phyloP scores from a whole-genome alignment of 1,140 invertebrate genomes.

The Himalopsyche phryganea region DNA sequence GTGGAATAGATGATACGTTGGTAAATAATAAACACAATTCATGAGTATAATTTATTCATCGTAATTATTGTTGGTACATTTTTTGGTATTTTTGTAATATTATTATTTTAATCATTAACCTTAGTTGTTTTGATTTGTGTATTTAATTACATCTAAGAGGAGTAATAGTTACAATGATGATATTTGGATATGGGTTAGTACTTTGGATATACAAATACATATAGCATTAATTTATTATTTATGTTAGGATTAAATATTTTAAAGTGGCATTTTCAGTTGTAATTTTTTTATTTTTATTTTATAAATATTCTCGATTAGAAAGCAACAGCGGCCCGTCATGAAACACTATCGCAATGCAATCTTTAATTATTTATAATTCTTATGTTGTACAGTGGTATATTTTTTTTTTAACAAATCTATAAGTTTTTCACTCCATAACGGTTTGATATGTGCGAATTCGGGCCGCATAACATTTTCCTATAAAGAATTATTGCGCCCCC shows the following conservation, averaged over 20 bases:
- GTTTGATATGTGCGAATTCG: conserved; percentile 33
- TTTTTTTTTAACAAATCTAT: conserved; percentile 24
- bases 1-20: too few species aligned
- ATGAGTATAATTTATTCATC: conserved; percentile 35
- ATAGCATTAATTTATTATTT: conserved; percentile 28
- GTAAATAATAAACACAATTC: conserved; percentile 1
- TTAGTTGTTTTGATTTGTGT: conserved; percentile 33
- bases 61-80: conserved; percentile 35
- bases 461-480: conserved; percentile 25
- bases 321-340: conserved; percentile 30
- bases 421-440: conserved; percentile 19
- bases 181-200: conserved; percentile 36
- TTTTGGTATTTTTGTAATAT: conserved; percentile 33
- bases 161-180: conserved; percentile 36
- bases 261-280: conserved; percentile 3
- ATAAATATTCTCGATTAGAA: conserved; percentile 18
- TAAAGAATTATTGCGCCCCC: conserved; percentile 4
- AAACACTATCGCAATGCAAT: conserved; percentile 28
- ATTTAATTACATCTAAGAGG: conserved; percentile 34
- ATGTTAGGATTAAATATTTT: conserved; percentile 23
- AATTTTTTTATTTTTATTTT: conserved; percentile 13
- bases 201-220: conserved; percentile 34
- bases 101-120: conserved; percentile 36
- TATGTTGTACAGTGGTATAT: conserved; percentile 20
- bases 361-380: conserved; percentile 21